Conservation (phyloP, 1,140 invertebrate species). For the Helicorthomorpha holstii region DNA sequence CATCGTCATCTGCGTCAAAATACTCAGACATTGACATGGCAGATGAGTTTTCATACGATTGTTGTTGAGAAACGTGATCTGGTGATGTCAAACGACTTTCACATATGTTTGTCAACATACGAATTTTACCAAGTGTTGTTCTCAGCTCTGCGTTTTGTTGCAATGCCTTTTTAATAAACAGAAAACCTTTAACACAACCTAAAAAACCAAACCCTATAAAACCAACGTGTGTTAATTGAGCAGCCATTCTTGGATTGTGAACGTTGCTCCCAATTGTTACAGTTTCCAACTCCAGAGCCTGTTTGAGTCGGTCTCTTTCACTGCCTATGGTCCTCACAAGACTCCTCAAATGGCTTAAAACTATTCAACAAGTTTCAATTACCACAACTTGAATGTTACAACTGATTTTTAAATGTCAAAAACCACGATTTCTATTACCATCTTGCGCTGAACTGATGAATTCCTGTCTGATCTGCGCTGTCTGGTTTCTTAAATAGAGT, state of each 20-base stretch:
- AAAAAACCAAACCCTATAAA: constrained; percentile 3
- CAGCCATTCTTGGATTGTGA: no score
- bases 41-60: constrained; percentile 51
- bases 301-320: background rate
- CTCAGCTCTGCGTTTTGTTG: constrained; percentile 56
- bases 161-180: constrained; percentile 26
- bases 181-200: no score
- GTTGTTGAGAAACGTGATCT: constrained; percentile 31
- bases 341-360: no score
- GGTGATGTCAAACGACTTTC: constrained; percentile 5
- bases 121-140: constrained; percentile 43
- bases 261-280: background rate
- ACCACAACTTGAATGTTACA: no score
- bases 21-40: constrained; percentile 66
- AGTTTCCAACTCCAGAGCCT: constrained; percentile 1
- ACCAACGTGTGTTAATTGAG: no score
- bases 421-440: no score
- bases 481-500: no score
- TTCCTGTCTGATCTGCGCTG: no score
- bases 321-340: no score
- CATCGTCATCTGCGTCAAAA: constrained; percentile 58
- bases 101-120: constrained; percentile 27
- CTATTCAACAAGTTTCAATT: no score
- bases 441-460: constrained; percentile 48
- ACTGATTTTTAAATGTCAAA: no score